Evolutionary conservation across 2,888 invertebrate genomes (phyloP), one percentile per base, ranked within the genome.

Genomic region (Apamea monoglypha): DNA sequence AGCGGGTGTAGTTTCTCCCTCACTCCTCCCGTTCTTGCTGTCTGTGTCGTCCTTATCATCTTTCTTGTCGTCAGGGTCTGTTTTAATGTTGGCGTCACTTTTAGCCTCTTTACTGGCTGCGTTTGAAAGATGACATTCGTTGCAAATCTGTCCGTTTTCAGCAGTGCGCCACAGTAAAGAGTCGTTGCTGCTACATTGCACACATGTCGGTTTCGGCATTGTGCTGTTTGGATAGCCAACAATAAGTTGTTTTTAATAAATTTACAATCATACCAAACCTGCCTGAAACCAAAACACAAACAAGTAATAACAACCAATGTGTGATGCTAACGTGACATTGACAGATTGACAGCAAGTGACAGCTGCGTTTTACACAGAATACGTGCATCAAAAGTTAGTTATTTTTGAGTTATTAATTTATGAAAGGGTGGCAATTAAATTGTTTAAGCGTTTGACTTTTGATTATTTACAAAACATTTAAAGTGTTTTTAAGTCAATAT

Each of bases 111-210:
- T 95, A 69, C 90, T 91, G 16, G 92, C 92, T 21, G 94, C 92
- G 88, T 95, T 95, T 3, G 97, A 81, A 71, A 97, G 97, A 83
- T 98, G 97, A 92, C 98, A 98, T 74, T 98, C 97, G 91, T 98
- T 98, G 91, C 98, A 99, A 84, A 98, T 97, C 92, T 98, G 98
- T 0, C 98, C 98, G 90, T 97, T 97, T 82, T 98, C 98, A 1
- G 98, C 97, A 83, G 97, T 98, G 44, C 98, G 98, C 98, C 98
- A 99, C 81, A 98, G 96, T 21, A 98, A 95, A 1, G 98, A 98
- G 90, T 98, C 98, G 44, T 97, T 97, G 21, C 97, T 97, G 84
- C 97, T 97, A 93, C 98, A 98, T 92, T 98, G 98, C 72, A 97
- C 95, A 93, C 98, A 98, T 85, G 97, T 97, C 29, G 98, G 98